Percentiles rank a stretch among this genome's conserved stretches.
These are phyloP conservation scores for Lagorchestes hirsutus DNA, from an alignment of 2,797 vertebrate species.

Conservation along the genomic window DNA sequence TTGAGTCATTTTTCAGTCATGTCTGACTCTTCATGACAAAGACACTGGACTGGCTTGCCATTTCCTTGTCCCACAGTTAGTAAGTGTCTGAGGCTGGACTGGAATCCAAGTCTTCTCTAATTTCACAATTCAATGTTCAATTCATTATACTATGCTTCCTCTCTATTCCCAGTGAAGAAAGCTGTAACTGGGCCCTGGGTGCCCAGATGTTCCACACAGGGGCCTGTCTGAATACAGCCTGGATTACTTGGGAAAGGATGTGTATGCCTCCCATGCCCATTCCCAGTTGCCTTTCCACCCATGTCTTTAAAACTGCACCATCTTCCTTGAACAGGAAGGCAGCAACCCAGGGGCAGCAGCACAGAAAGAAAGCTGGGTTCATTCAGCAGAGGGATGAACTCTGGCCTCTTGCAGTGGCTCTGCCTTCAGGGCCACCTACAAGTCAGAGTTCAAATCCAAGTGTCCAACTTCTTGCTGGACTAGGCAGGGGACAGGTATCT, in stretches of 20 bases:
- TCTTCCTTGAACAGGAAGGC: not conserved
- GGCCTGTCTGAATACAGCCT: not conserved
- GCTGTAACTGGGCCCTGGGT: not conserved
- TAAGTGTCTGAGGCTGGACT: not conserved
- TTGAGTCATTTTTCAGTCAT: no score
- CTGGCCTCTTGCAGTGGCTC: not conserved
- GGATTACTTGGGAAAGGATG: not conserved
- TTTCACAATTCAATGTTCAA: not conserved
- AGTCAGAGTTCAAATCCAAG: not conserved
- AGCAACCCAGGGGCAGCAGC: not conserved
- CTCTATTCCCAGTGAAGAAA: not conserved
- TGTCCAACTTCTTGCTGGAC: not conserved
- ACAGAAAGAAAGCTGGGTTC: not conserved
- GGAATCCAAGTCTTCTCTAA: not conserved
- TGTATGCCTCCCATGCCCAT: not conserved
- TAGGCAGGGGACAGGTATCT: not conserved
- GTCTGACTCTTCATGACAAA: no score
- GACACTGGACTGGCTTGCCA: no score
- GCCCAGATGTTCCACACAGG: not conserved
- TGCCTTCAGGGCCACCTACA: not conserved
- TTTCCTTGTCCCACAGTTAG: no score
- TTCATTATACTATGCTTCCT: not conserved
- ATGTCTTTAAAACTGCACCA: not conserved
- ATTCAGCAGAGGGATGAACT: not conserved
- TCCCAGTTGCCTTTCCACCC: not conserved